Evolutionary conservation across 2,888 invertebrate species (phyloP), one percentile per base, ranked within the genome.

Genomic region (Oscheius onirici): DNA sequence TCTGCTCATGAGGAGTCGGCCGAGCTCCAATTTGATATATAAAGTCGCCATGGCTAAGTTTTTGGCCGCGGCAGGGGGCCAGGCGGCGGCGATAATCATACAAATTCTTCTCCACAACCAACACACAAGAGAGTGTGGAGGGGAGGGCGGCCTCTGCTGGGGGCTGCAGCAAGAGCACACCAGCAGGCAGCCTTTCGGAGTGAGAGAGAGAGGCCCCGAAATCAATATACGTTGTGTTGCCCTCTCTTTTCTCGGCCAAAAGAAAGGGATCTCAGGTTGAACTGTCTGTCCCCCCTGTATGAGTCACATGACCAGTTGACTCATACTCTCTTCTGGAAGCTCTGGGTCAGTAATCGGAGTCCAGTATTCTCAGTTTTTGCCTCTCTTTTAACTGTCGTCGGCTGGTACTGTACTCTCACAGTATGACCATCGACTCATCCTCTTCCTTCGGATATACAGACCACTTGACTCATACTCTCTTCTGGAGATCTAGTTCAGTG

Each of bases 151-250:
- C 34, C 34, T 34, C n/a, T n/a, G n/a, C n/a, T n/a, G n/a, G n/a
- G n/a, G n/a, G 34, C 57, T 24, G 26, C 57, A 57, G 17, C 20
- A 26, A 57, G 57, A 57, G 57, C 57, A 57, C 57, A 57, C 57
- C 57, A 22, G 40, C 34, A 34, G 34, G 34, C 34, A 34, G 34
- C 34, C 34, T 34, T 34, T 34, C 34, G 34, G 58, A 58, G 58
- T 15, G 40, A 52, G 52, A 52, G 52, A 52, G 52, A n/a, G 20
- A 26, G 46, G 54, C 63, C 44, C 69, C 58, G 57, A 69, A 69
- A 69, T 69, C 69, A 44, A 69, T 69, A 69, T 69, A 58, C 69
- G 68, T 55, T 68, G 58, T 69, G 69, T 69, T 58, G 69, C 69
- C 69, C 69, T 58, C 43, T 58, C 58, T 22, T 20, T 49, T 20